phyloP scores from a whole-genome alignment of 2,797 vertebrate species.

The Phataginus tricuspis region DNA sequence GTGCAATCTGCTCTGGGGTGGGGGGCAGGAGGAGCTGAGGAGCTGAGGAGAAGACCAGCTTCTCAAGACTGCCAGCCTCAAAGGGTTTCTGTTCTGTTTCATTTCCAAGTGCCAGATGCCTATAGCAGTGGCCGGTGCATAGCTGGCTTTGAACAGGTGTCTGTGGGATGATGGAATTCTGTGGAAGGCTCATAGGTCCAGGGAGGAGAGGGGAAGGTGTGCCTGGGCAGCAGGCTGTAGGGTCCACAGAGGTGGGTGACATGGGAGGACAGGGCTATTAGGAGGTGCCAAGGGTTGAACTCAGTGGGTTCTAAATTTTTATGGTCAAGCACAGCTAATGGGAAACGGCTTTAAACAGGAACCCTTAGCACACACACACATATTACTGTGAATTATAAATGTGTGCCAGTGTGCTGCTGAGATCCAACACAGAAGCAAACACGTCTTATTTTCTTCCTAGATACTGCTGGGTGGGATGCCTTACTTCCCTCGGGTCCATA shows the following conservation, averaged over 20 bases:
- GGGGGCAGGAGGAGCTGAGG: background rate
- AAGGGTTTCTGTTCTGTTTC: background rate
- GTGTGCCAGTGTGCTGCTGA: background rate
- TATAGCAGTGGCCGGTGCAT: background rate
- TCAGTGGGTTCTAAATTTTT: background rate
- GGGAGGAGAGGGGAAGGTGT: background rate
- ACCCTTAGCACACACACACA: background rate
- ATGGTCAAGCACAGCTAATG: background rate
- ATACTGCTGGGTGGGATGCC: background rate
- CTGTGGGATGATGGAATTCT: background rate
- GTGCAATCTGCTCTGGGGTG: background rate
- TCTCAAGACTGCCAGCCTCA: background rate
- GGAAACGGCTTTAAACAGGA: background rate
- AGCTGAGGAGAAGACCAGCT: background rate
- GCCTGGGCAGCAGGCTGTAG: too few species aligned
- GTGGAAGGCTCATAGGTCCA: background rate
- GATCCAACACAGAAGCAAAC: background rate
- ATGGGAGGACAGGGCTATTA: too few species aligned
- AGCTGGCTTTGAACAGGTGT: background rate
- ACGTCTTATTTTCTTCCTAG: background rate
- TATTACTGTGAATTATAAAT: background rate
- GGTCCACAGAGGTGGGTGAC: background rate
- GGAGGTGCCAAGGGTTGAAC: background rate
- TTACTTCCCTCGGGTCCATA: background rate
- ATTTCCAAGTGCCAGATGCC: background rate